These are phyloP conservation scores for Tinea semifulvella DNA, from an alignment of 2,888 invertebrate genomes.

Conservation along the genomic window DNA sequence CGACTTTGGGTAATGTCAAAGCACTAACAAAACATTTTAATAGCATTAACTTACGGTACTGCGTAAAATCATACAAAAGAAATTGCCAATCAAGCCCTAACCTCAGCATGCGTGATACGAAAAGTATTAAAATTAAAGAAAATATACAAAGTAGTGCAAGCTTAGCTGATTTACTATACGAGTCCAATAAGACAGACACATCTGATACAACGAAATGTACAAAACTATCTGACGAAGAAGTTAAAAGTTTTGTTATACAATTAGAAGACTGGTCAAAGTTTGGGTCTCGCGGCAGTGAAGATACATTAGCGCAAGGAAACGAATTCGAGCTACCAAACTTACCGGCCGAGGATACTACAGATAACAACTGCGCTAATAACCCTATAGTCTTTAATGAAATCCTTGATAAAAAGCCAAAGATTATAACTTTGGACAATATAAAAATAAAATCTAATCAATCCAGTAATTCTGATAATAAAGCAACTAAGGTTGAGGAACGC, in stretches of 20 bases:
- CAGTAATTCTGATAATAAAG: constrained; percentile 31
- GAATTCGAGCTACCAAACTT: constrained; percentile 55
- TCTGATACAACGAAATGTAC: constrained; percentile 33
- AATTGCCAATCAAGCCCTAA: constrained; percentile 60
- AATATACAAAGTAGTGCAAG: constrained; percentile 45
- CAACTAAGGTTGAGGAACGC: constrained; percentile 32
- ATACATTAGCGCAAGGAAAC: constrained; percentile 54
- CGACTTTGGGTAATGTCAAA: constrained; percentile 75
- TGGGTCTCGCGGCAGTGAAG: constrained; percentile 56
- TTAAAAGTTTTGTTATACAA: constrained; percentile 55
- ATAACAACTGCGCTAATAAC: constrained; percentile 25
- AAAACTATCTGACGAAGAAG: constrained; percentile 53
- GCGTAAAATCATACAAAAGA: constrained; percentile 48
- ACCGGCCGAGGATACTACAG: constrained; percentile 46
- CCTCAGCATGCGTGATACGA: constrained; percentile 35
- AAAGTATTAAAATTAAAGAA: constrained; percentile 29
- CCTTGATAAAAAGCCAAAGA: constrained; percentile 53
- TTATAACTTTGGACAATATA: constrained; percentile 54
- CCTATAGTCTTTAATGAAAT: constrained; percentile 58
- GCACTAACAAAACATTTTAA: constrained; percentile 76
- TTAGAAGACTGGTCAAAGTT: constrained; percentile 59
- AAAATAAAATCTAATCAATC: constrained; percentile 41
- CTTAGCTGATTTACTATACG: constrained; percentile 49
- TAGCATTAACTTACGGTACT: constrained; percentile 51
- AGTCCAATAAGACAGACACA: constrained; percentile 42